Conservation (phyloP, 2,113 vertebrate species). For the Zeus faber region DNA sequence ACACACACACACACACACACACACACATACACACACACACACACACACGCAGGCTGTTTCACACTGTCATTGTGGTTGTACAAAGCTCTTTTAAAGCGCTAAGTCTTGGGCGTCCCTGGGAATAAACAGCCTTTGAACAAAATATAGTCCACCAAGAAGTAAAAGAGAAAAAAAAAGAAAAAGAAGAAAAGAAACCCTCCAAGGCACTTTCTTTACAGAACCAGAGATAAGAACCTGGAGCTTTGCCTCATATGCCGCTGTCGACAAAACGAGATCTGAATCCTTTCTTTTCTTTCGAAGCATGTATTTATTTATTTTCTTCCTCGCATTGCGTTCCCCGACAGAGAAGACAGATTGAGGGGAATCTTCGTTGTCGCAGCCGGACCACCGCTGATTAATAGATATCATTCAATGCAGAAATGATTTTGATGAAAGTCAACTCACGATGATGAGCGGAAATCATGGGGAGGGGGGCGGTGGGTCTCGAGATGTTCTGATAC, state of each 20-base stretch:
- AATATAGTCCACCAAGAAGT: constrained; percentile 42
- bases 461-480: background rate
- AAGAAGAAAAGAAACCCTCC: constrained; percentile 33
- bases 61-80: background rate
- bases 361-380: constrained; percentile 3
- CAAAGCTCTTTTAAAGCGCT: background rate
- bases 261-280: constrained; percentile 44
- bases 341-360: constrained; percentile 21
- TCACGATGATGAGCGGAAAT: constrained; percentile 9
- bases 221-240: constrained; percentile 9
- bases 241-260: background rate
- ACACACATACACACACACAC: constrained; percentile 12
- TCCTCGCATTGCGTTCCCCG: constrained; percentile 12
- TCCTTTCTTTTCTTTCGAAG: constrained; percentile 34
- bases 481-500: too few relatives aligned
- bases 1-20: constrained; percentile 24
- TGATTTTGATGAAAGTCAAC: constrained; percentile 11
- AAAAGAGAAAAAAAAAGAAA: constrained; percentile 21
- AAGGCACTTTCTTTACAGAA: constrained; percentile 22
- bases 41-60: background rate
- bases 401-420: constrained; percentile 29
- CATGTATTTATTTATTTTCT: too few relatives aligned
- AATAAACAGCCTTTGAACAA: constrained; percentile 43
- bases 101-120: background rate
- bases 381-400: constrained; percentile 10